Conservation (phyloP, 1,140 invertebrate species). For the Heterodera schachtii region DNA sequence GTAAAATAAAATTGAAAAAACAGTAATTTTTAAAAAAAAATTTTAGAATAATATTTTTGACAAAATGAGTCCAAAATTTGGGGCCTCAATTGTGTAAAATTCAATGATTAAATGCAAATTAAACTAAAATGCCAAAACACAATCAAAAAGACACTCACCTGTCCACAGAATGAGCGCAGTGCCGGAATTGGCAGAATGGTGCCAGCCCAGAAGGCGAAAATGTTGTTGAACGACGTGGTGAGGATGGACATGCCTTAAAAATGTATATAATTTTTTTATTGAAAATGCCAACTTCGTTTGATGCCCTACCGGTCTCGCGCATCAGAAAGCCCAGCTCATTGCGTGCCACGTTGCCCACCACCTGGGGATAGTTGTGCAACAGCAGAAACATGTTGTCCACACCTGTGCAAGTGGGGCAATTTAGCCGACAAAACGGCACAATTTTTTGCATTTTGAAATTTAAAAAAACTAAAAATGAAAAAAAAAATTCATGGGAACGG, state of each 20-base stretch:
- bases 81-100: too few relatives aligned
- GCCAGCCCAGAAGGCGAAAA: conserved; percentile 78
- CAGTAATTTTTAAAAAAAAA: too few relatives aligned
- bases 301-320: conserved; percentile 57
- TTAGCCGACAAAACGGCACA: too few relatives aligned
- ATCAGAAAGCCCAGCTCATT: conserved; percentile 65
- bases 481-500: too few relatives aligned
- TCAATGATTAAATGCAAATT: too few relatives aligned
- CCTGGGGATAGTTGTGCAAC: conserved; percentile 80
- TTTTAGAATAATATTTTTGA: too few relatives aligned
- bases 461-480: too few relatives aligned
- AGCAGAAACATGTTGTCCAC: conserved; percentile 90
- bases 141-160: conserved; percentile 62
- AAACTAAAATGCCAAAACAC: too few relatives aligned
- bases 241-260: conserved; percentile 19
- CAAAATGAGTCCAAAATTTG: too few relatives aligned
- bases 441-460: too few relatives aligned
- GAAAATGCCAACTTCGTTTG: neutral
- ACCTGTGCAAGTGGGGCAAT: neutral
- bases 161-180: conserved; percentile 84
- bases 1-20: too few relatives aligned
- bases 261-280: conserved; percentile 37
- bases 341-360: conserved; percentile 67
- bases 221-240: conserved; percentile 75
- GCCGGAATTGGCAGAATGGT: conserved; percentile 91